A percentile compares a stretch with the other conserved stretches of the same genome.
These are phyloP conservation scores for Andrena trimmerana DNA, from an alignment of 2,888 invertebrate genomes.

Conservation along the genomic window DNA sequence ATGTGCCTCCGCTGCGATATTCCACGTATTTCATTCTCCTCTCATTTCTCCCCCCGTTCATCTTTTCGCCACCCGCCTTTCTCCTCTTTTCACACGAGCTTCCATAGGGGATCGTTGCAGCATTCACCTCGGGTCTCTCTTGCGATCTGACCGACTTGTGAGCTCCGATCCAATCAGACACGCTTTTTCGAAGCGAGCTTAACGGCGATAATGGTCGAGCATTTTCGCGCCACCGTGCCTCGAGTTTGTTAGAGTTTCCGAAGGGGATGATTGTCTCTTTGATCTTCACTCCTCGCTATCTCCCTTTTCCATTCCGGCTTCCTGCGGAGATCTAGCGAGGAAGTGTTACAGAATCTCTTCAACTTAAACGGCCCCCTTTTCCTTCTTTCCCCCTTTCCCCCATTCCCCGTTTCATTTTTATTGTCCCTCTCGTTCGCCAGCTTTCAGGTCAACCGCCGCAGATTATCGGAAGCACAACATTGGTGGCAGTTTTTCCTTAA, in stretches of 20 bases:
- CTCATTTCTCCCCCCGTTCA: neutral
- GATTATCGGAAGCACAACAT: neutral
- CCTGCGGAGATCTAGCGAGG: too few species aligned
- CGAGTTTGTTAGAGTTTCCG: too few species aligned
- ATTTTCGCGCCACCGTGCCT: too few species aligned
- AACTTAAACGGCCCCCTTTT: neutral
- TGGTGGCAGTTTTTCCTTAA: neutral
- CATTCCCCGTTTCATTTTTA: too few species aligned
- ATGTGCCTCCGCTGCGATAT: slow-evolving; percentile 17
- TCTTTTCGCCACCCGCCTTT: neutral
- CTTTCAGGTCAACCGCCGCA: neutral
- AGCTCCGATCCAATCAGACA: too few species aligned
- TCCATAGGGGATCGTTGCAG: neutral
- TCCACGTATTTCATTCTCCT: slow-evolving; percentile 19
- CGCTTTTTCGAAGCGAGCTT: too few species aligned
- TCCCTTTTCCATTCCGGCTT: too few species aligned
- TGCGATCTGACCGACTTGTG: too few species aligned
- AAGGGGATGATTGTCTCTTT: too few species aligned
- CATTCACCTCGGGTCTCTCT: too few species aligned
- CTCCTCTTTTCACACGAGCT: neutral
- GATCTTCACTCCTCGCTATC: too few species aligned
- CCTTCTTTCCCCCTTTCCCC: neutral
- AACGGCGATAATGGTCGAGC: too few species aligned
- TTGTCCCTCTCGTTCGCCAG: neutral
- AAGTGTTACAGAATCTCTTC: neutral